Conservation (phyloP, 2,113 vertebrate species). For the Rhagologus leucostigma region DNA sequence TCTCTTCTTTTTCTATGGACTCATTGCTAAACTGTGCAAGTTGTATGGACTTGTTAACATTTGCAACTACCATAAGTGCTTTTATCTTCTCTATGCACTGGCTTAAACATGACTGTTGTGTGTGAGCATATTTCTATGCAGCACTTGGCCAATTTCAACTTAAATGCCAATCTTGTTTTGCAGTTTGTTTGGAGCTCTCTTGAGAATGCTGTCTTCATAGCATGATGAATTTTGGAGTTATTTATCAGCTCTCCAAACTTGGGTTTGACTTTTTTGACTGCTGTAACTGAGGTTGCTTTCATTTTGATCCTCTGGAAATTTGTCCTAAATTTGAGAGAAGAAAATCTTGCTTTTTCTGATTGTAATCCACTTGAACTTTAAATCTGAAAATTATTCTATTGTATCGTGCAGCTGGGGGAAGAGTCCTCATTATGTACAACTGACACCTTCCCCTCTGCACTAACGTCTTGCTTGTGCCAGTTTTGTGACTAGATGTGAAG, state of each 20-base stretch:
- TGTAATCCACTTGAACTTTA: slow-evolving; percentile 68
- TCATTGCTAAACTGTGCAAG: slow-evolving; percentile 72
- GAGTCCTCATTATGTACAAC: neutral
- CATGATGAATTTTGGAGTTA: slow-evolving; percentile 66
- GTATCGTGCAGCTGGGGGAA: slow-evolving; percentile 39
- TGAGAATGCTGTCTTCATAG: slow-evolving; percentile 62
- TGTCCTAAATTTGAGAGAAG: slow-evolving; percentile 65
- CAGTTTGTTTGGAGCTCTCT: slow-evolving; percentile 65
- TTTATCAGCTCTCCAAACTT: slow-evolving; percentile 42
- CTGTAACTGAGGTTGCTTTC: slow-evolving; percentile 56
- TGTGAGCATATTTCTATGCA: slow-evolving; percentile 92
- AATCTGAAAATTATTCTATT: slow-evolving; percentile 55
- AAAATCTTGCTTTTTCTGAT: slow-evolving; percentile 51
- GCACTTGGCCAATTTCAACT: slow-evolving; percentile 75
- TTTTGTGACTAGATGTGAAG: slow-evolving; percentile 68
- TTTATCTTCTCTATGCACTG: slow-evolving; percentile 98
- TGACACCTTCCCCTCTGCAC: slow-evolving; percentile 46
- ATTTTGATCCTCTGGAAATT: slow-evolving; percentile 53
- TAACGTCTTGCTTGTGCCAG: slow-evolving; percentile 67
- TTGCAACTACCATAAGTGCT: slow-evolving; percentile 99
- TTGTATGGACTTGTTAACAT: slow-evolving; percentile 84
- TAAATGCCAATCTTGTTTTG: slow-evolving; percentile 69
- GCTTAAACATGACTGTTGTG: slow-evolving; percentile 94
- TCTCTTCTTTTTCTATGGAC: slow-evolving; percentile 59
- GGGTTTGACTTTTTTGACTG: slow-evolving; percentile 20